phyloP scores from a whole-genome alignment of 2,797 vertebrate species.

The Netta rufina region DNA sequence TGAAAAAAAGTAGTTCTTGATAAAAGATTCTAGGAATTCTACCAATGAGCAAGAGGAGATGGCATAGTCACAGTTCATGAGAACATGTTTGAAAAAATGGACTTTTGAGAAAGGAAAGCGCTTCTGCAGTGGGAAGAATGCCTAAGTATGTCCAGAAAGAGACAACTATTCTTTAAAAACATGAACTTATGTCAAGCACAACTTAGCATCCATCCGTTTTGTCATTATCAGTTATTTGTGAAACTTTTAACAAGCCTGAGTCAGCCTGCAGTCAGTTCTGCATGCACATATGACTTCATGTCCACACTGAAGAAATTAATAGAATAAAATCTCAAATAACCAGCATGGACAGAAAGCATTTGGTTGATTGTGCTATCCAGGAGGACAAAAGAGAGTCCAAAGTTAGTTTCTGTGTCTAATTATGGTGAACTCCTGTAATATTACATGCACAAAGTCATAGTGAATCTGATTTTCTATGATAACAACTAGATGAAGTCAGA shows the following conservation, averaged over 20 bases:
- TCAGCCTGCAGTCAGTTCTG: not conserved
- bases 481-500: conserved; percentile 14
- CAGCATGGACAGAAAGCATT: not conserved
- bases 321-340: not conserved
- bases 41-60: not conserved
- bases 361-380: not conserved
- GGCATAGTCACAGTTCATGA: not conserved
- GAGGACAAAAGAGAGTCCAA: not conserved
- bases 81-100: not conserved
- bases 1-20: not conserved
- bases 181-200: not conserved
- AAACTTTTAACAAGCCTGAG: not conserved
- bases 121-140: not conserved
- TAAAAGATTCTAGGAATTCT: not conserved
- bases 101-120: not conserved
- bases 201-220: not conserved
- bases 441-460: not conserved
- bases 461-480: conserved; percentile 6
- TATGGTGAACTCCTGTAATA: not conserved
- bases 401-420: conserved; percentile 26
- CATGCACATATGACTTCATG: not conserved
- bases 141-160: not conserved
- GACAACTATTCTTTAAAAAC: not conserved
- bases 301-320: not conserved
- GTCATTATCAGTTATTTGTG: not conserved